Conservation (phyloP, 2,113 vertebrate genomes). For the Calcarius ornatus region DNA sequence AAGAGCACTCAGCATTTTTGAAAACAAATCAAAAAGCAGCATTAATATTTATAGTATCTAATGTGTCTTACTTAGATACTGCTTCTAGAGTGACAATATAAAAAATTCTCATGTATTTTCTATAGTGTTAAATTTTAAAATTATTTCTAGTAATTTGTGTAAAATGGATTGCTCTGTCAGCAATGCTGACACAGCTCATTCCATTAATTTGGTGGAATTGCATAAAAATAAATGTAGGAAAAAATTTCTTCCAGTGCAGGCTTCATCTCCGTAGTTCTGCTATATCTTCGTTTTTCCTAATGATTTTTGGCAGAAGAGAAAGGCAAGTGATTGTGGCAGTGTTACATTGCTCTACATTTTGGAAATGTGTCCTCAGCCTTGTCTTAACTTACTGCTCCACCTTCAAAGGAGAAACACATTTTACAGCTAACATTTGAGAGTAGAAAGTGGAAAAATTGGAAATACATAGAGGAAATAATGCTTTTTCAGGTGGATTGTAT, state of each 20-base stretch:
- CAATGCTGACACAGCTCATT: neutral
- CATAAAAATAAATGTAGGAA: neutral
- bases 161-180: neutral
- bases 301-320: neutral
- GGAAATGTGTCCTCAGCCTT: neutral
- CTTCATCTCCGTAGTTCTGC: neutral
- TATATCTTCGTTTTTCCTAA: neutral
- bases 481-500: neutral
- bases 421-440: neutral
- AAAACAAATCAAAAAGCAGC: neutral
- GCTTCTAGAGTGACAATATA: neutral
- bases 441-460: neutral
- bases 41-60: neutral
- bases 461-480: neutral
- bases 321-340: neutral
- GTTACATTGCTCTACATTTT: neutral
- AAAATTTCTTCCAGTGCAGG: neutral
- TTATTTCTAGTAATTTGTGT: neutral
- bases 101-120: neutral
- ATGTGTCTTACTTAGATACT: neutral
- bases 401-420: neutral
- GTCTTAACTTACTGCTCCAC: neutral
- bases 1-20: neutral
- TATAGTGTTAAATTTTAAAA: neutral
- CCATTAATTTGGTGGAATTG: neutral